Conservation (phyloP, 2,888 invertebrate species). For the Meghimatium bilineatum region DNA sequence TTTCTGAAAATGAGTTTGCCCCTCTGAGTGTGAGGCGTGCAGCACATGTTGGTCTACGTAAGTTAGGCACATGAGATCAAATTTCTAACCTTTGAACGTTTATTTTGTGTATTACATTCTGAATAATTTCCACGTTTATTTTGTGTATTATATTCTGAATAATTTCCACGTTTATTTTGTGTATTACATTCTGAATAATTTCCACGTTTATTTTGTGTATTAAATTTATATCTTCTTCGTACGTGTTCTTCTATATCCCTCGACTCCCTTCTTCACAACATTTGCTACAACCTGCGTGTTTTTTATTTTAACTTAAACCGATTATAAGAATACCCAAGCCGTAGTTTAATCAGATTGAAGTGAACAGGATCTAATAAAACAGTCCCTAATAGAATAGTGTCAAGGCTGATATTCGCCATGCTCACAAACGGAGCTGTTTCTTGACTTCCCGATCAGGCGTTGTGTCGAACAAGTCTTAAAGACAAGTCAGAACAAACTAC, state of each 20-base stretch:
- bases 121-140: too few relatives aligned
- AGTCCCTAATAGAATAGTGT: slow-evolving; percentile 60
- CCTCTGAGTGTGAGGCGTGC: too few relatives aligned
- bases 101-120: too few relatives aligned
- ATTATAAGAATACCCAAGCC: slow-evolving; percentile 32
- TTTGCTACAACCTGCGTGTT: slow-evolving; percentile 41
- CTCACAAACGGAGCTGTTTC: slow-evolving; percentile 19
- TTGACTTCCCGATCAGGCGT: neutral
- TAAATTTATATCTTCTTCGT: neutral
- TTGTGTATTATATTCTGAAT: too few relatives aligned
- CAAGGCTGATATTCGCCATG: slow-evolving; percentile 56
- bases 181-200: too few relatives aligned
- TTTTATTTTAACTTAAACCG: slow-evolving; percentile 47
- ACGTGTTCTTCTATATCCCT: neutral
- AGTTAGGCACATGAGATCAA: too few relatives aligned
- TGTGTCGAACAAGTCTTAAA: neutral
- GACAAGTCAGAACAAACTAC: neutral
- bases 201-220: too few relatives aligned
- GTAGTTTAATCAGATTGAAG: slow-evolving; percentile 59
- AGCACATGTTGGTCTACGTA: too few relatives aligned
- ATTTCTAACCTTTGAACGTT: too few relatives aligned
- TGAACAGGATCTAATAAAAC: slow-evolving; percentile 61
- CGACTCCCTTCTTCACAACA: neutral
- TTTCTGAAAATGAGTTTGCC: too few relatives aligned
- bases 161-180: too few relatives aligned